Base-by-base conservation (phyloP, 2,888 invertebrate genomes). In the Drosophila infuscata region DNA sequence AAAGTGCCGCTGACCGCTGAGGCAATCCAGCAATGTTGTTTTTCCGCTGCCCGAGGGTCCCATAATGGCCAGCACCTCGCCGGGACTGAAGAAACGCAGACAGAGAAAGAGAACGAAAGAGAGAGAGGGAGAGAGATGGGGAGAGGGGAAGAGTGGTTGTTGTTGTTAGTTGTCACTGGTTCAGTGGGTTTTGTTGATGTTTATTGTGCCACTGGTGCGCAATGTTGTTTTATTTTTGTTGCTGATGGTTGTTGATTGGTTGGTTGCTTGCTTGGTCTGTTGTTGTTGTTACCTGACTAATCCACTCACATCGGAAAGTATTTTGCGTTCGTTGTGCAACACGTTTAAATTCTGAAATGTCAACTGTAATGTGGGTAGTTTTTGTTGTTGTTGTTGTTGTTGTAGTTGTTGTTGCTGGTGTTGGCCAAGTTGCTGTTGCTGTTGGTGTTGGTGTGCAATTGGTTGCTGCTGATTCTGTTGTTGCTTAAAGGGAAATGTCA, bases 21-120 rank as follows among this genome's bases (percentile, higher is more conserved):
- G 94, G 71, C 95, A 95, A 91, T 97, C 97, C 58, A 97, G 93
- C 59, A 97, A 94, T 30, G 96, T 97, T 17, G 97, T 97, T 93
- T 97, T 97, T 38, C 97, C 97, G 79, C 94, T 94, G 52, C 96
- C 97, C 83, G 96, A 96, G 41, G 97, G 96, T 78, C 97, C 97
- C 96, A 97, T 96, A 72, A 97, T 95, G 79, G 97, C 97, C 88
- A 97, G 93, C 72, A 97, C 94, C 91, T 97, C 96, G 58, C 97
- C 97, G 25, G 96, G 96, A 83, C 95, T 94, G 49, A 48, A n/a
- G 32, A 25, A 41, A 15, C 48, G 32, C 38, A 41, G 32, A 20
- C 52, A 33, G 30, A 64, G 54, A 57, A 8, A 51, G 46, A 49
- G 46, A 20, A n/a, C 57, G 46, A 38, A 58, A 49, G 12, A 54